Percentiles rank a stretch among this genome's conserved stretches.
Evolutionary conservation across 2,113 vertebrate genomes (phyloP).

Genomic region (Ptyas mucosa): DNA sequence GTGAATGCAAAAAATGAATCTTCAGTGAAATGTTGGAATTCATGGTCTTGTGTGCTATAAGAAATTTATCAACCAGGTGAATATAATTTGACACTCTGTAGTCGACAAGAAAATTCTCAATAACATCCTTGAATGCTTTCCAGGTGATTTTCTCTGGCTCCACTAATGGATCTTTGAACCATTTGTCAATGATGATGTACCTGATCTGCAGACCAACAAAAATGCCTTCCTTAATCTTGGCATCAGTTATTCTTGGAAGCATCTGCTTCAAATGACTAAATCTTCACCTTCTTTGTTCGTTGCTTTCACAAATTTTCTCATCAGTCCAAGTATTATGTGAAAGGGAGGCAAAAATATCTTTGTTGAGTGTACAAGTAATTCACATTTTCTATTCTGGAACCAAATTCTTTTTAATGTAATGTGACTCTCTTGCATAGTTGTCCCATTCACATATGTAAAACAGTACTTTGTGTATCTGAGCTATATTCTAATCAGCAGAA

Average conservation of each 20-base stretch:
- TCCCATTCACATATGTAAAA: neutral
- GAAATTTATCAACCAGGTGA: neutral
- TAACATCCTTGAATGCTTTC: neutral
- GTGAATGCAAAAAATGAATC: neutral
- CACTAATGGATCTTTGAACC: neutral
- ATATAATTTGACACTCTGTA: neutral
- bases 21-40: neutral
- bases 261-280: neutral
- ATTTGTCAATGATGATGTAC: neutral
- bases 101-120: neutral
- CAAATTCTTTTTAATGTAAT: neutral
- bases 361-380: neutral
- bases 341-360: neutral
- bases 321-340: neutral
- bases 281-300: neutral
- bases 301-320: neutral
- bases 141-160: neutral
- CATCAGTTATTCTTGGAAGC: neutral
- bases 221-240: neutral
- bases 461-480: neutral
- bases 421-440: neutral
- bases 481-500: neutral
- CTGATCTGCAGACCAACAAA: neutral
- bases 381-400: neutral
- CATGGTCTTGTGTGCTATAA: neutral